Base-by-base conservation (phyloP, 2,888 invertebrate genomes). In the Timema cristinae region DNA sequence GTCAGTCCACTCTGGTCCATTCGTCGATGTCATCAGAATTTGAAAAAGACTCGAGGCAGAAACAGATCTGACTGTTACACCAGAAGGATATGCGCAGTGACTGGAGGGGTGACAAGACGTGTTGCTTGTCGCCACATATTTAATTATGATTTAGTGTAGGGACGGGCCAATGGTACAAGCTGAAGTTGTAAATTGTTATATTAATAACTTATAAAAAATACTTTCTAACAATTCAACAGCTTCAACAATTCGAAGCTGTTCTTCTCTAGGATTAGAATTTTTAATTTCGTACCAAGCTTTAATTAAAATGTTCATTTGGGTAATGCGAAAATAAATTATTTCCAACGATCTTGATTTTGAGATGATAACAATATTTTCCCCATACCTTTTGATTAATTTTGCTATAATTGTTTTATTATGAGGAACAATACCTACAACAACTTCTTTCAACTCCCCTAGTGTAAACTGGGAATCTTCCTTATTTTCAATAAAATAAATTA, bases 381-480 rank as follows among this genome's bases (percentile, higher is more conserved):
- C 11, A 4, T 54, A 54, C n/a, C n/a, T 54, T 54, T 54, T 11
- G 11, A 13, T 11, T 54, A 54, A n/a, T 54, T 54, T 54, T 54
- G 54, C n/a, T 1, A 2, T 54, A 4, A 77, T 79, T 78, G 77
- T 77, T 73, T 80, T 79, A 77, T 79, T 79, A 74, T 80, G 79
- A 50, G 79, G 78, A 73, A 80, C 75, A 73, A 79, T 79, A 61
- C 76, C 79, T 72, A 78, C 79, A 70, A 71, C 73, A 75, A 79
- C 77, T 76, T 76, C 76, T 75, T 75, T 76, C 67, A 80, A 78
- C 71, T 81, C 79, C 78, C 78, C 78, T 70, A 81, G 76, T 71
- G 79, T 80, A 77, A 80, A 81, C 79, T 81, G 80, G 71, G 79
- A 81, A 79, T 80, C 80, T 69, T 77, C 77, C 77, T 78, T 78